Base-by-base conservation (phyloP, 2,113 vertebrate genomes). In the Etheostoma spectabile region DNA sequence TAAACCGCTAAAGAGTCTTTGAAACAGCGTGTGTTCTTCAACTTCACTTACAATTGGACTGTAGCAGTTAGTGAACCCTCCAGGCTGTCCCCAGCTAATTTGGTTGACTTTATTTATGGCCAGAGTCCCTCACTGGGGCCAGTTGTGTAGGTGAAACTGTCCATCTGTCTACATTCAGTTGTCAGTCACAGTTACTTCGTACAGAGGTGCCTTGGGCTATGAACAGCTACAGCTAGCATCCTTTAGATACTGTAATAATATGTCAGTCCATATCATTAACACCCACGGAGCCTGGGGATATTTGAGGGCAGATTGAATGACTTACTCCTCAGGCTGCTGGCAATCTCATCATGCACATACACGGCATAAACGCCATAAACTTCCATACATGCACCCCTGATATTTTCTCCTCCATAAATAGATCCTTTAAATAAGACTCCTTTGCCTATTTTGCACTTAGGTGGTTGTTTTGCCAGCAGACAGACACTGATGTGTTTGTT, bases 201-300 rank as follows among this genome's bases (percentile, higher is more conserved):
- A 61, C 63, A 55, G 68, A 84, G 57, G 45, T 1, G 57, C 83
- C 77, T 79, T 21, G 7, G 83, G 88, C 75, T 65, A 81, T 86
- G 85, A 89, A 92, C 80, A 86, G 77, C 79, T 46, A 27, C 71
- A 73, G 82, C 87, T 77, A 70, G 75, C 73, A 81, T 92, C 74
- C 86, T 89, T 93, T 91, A 89, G 88, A 92, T 88, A 77, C 79
- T 87, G 79, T 88, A 90, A 92, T 93, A 88, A 92, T 89, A 88
- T 85, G 83, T 87, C 87, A 86, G 84, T 82, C 74, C 65, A 80
- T 89, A 81, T 90, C 82, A 91, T 93, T 92, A 92, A 82, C 85
- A 88, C 86, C 80, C 75, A 77, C 86, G 65, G 86, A 83, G 88
- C 83, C 83, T 49, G 27, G 77, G 86, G 88, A 84, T 46, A 80